phyloP scores from a whole-genome alignment of 2,888 invertebrate genomes.

The Nephrotoma flavescens region DNA sequence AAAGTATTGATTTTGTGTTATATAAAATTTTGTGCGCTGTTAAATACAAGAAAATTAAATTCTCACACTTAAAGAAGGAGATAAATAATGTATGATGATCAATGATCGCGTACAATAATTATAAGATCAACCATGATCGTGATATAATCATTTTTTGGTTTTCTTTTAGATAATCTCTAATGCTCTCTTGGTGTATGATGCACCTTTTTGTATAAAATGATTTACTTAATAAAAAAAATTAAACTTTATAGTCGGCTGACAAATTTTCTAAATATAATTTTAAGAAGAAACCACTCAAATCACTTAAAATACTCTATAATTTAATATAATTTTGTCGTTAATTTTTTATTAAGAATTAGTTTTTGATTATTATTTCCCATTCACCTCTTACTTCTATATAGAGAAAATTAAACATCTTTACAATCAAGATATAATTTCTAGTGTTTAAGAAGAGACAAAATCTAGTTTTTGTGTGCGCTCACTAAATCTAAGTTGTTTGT shows the following conservation, averaged over 20 bases:
- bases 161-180: background rate
- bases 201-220: background rate
- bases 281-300: background rate
- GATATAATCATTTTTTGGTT: background rate
- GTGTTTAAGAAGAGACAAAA: background rate
- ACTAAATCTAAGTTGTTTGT: background rate
- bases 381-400: background rate
- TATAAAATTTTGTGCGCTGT: background rate
- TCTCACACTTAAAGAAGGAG: background rate
- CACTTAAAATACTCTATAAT: background rate
- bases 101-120: background rate
- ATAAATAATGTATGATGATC: background rate
- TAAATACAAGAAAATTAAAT: background rate
- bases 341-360: background rate
- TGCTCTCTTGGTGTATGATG: background rate
- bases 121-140: background rate
- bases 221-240: background rate
- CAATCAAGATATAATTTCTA: background rate
- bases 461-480: background rate
- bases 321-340: background rate
- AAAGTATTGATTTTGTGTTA: background rate
- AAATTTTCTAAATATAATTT: background rate
- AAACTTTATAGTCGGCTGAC: background rate
- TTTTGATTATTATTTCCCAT: background rate
- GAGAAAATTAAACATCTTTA: background rate